Base-by-base conservation (phyloP, 2,888 invertebrate species). In the Ichneumoninae sp. region DNA sequence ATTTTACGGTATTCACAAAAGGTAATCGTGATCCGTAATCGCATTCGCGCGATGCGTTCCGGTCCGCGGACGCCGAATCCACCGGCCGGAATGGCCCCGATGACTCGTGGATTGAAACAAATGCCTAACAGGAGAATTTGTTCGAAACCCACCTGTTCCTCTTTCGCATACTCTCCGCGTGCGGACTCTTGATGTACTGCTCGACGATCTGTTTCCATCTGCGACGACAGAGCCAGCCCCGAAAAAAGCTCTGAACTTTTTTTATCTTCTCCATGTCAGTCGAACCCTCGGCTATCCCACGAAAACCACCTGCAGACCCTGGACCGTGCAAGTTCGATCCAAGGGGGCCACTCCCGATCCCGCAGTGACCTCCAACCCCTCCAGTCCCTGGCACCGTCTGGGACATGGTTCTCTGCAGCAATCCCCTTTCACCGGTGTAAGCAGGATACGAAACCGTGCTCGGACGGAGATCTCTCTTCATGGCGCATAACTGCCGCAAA, bases 151-250 rank as follows among this genome's bases (percentile, higher is more conserved):
- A 97, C 96, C 97, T 97, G 95, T 98, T 98, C 81, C 98, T 94
- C 92, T 98, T 98, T 78, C 98, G 95, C 98, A 98, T 98, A 92
- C 97, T 98, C 93, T 98, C 98, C 0, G 98, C 98, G 92, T 98
- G 98, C 0, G 98, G 98, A 84, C 98, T 98, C 92, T 98, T 97
- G 91, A 98, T 98, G 94, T 98, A 98, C 92, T 98, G 97, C 90
- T 98, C 98, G 22, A 98, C 98, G 80, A 98, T 98, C 93, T 98
- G 98, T 93, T 98, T 98, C 98, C 98, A 98, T 60, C 98, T 95
- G 8, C 98, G 95, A 13, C 98, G 95, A 93, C 98, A 98, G 78
- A 98, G 94, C 98, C 98, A 98, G 13, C 98, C 98, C 6, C 98
- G 95, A 94, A 98, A 98, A 94, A 98, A 98, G 92, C 98, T 98